phyloP scores from a whole-genome alignment of 2,113 vertebrate genomes.

The Riparia riparia region DNA sequence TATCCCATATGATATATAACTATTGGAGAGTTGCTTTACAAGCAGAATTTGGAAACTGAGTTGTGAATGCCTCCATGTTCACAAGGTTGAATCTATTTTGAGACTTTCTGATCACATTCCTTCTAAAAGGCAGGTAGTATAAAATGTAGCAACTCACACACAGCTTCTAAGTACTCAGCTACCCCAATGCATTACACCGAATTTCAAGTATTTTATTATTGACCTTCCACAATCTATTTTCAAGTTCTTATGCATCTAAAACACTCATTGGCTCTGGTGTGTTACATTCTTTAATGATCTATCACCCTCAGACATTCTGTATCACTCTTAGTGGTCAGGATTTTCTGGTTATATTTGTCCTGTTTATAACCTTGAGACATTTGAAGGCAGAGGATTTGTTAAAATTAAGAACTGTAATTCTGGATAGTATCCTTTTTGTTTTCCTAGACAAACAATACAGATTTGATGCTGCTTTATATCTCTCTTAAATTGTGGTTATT shows the following conservation, averaged over 20 bases:
- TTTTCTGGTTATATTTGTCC: background rate
- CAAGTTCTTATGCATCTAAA: background rate
- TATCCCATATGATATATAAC: background rate
- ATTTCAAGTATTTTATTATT: background rate
- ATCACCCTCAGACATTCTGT: background rate
- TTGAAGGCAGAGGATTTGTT: background rate
- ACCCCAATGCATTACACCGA: background rate
- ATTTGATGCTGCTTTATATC: background rate
- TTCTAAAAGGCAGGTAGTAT: slow-evolving; percentile 20
- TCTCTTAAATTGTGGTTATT: background rate
- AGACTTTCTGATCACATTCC: background rate
- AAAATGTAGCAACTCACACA: slow-evolving; percentile 16
- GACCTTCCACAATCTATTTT: slow-evolving; percentile 7
- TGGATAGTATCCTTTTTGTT: background rate
- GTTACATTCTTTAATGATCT: background rate
- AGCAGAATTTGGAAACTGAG: slow-evolving; percentile 4
- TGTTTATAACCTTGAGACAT: slow-evolving; percentile 4
- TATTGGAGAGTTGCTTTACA: background rate
- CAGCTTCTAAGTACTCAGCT: background rate
- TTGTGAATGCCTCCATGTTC: background rate
- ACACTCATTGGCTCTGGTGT: background rate
- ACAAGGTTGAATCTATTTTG: background rate
- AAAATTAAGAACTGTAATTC: background rate
- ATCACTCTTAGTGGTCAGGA: background rate
- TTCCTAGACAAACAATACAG: background rate